Percentiles rank a stretch among this genome's conserved stretches.
These are phyloP conservation scores for Rhizomys pruinosus DNA, from an alignment of 2,113 vertebrate genomes.

Conservation along the genomic window DNA sequence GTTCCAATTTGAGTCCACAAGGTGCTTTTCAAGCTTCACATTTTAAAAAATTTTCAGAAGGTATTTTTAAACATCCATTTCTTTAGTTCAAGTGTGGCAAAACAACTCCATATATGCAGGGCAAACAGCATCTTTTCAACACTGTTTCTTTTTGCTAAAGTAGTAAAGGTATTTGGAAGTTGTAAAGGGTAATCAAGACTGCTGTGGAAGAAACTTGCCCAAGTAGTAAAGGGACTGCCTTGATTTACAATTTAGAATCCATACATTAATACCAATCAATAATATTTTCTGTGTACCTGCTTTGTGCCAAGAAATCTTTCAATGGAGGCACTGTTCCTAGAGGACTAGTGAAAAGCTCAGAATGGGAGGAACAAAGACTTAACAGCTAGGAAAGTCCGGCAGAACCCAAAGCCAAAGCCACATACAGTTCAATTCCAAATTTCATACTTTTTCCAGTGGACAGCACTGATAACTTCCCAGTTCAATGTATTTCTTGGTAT, in stretches of 20 bases:
- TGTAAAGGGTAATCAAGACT: conserved; percentile 8
- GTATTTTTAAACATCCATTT: conserved; percentile 40
- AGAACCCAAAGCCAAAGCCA: not conserved
- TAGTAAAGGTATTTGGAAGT: not conserved
- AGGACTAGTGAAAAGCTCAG: not conserved
- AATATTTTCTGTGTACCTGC: not conserved
- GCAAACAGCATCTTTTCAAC: not conserved
- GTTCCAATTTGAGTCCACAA: not conserved
- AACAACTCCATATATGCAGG: conserved; percentile 19
- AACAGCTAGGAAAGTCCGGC: not conserved
- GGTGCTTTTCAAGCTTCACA: not conserved
- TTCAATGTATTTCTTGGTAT: not conserved
- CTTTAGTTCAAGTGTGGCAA: conserved; percentile 28
- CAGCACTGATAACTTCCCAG: not conserved
- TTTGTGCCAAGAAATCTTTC: not conserved
- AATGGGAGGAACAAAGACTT: not conserved
- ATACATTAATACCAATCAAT: not conserved
- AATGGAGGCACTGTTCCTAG: not conserved
- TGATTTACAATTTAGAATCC: not conserved
- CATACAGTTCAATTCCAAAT: not conserved
- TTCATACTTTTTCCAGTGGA: not conserved
- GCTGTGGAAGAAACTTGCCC: not conserved
- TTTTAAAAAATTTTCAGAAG: not conserved
- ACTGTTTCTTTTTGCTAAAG: not conserved
- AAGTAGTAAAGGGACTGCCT: not conserved